A percentile compares a stretch with the other conserved stretches of the same genome.
Evolutionary conservation across 2,113 vertebrate species (phyloP).

Genomic region (Gopherus evgoodei): DNA sequence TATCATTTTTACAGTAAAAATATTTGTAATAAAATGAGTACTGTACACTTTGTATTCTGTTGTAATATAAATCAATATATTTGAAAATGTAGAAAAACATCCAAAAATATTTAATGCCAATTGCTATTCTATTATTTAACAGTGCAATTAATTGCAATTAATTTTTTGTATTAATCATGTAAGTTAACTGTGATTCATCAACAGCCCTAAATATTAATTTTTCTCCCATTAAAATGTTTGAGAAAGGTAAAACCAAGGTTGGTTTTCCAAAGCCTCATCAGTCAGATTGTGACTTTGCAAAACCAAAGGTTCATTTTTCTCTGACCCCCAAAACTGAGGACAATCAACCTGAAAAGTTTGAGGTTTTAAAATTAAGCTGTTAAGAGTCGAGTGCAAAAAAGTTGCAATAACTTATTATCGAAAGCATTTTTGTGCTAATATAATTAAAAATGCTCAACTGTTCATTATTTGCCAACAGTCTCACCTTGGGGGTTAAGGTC

Average conservation of each 20-base stretch:
- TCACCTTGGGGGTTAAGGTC: fast-evolving
- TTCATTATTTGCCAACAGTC: neutral
- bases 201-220: neutral
- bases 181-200: too few relatives aligned
- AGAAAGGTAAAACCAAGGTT: neutral
- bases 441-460: neutral
- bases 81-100: too few relatives aligned
- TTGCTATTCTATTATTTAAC: too few relatives aligned
- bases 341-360: neutral
- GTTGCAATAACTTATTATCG: neutral
- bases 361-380: neutral
- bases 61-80: too few relatives aligned
- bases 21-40: too few relatives aligned
- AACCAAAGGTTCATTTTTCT: neutral
- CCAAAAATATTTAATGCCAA: too few relatives aligned
- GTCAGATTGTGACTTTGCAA: neutral
- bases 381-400: neutral
- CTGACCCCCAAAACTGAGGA: neutral
- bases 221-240: neutral
- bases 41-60: too few relatives aligned
- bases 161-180: too few relatives aligned
- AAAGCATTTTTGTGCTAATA: neutral
- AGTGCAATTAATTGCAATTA: too few relatives aligned
- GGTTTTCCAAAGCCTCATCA: neutral
- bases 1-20: too few relatives aligned